Evolutionary conservation across 2,888 invertebrate species (phyloP).

Genomic region (Oxyscelio sp.): DNA sequence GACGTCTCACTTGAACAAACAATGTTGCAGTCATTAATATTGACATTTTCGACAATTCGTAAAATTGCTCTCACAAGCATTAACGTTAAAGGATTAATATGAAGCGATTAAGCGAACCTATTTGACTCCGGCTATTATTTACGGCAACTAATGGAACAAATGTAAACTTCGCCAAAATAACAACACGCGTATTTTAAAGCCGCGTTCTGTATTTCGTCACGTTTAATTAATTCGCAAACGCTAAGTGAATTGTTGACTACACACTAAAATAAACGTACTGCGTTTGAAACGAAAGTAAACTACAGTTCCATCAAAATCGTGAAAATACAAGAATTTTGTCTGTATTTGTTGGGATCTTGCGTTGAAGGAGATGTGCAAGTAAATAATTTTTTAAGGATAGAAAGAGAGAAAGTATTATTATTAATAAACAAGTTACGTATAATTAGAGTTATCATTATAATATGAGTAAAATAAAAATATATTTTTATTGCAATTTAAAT

Average conservation of each 20-base stretch:
- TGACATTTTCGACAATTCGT: background rate
- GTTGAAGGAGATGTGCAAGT: too few relatives aligned
- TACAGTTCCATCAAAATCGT: constrained; percentile 3
- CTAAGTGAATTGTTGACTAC: constrained; percentile 28
- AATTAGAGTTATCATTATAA: too few relatives aligned
- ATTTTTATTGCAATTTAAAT: too few relatives aligned
- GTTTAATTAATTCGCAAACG: constrained; percentile 41
- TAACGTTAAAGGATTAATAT: background rate
- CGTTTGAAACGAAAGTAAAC: background rate
- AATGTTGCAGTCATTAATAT: too few relatives aligned
- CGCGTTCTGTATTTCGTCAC: constrained; percentile 29
- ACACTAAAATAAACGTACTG: constrained; percentile 22
- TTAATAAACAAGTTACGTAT: too few relatives aligned
- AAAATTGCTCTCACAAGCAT: background rate
- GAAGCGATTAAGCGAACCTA: background rate
- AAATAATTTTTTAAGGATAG: too few relatives aligned
- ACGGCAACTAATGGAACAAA: constrained; percentile 15
- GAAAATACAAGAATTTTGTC: background rate
- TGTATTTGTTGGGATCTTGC: too few relatives aligned
- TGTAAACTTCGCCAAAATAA: constrained; percentile 29
- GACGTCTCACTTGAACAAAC: background rate
- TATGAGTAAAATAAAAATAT: too few relatives aligned
- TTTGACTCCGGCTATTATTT: constrained; percentile 24
- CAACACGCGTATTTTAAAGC: constrained; percentile 36
- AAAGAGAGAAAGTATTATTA: too few relatives aligned